Conservation (phyloP, 1,140 invertebrate species). For the Aphis craccivora region DNA sequence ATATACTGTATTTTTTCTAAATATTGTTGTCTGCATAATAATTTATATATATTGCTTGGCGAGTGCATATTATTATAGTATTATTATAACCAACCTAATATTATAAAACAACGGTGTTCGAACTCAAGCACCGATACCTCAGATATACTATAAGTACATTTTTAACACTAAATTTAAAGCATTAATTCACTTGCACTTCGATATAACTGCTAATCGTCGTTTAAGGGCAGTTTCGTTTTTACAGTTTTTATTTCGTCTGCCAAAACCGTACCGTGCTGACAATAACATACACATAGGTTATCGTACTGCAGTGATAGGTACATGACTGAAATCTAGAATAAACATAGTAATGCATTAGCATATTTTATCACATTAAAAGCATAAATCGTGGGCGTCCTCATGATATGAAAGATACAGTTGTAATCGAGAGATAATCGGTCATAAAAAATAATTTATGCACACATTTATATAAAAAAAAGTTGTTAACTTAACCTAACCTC, state of each 20-base stretch:
- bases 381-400: background rate
- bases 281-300: background rate
- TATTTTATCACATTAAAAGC: background rate
- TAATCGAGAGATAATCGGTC: background rate
- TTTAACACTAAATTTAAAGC: too few relatives aligned
- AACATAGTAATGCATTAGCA: background rate
- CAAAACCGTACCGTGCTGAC: background rate
- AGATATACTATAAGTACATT: too few relatives aligned
- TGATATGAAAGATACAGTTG: background rate
- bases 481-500: background rate
- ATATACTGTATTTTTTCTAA: background rate
- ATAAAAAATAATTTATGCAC: background rate
- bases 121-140: too few relatives aligned
- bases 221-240: background rate
- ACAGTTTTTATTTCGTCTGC: background rate
- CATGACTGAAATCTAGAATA: background rate
- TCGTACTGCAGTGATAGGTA: background rate
- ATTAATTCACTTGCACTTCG: too few relatives aligned
- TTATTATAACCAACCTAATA: too few relatives aligned
- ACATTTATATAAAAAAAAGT: background rate
- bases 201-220: background rate
- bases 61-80: background rate
- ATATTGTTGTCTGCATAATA: conserved; percentile 4
- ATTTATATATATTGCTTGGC: background rate
- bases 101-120: too few relatives aligned